Percentiles rank a stretch among this genome's conserved stretches.
Evolutionary conservation across 2,888 invertebrate species (phyloP).

Genomic region (Zele albiditarsus): DNA sequence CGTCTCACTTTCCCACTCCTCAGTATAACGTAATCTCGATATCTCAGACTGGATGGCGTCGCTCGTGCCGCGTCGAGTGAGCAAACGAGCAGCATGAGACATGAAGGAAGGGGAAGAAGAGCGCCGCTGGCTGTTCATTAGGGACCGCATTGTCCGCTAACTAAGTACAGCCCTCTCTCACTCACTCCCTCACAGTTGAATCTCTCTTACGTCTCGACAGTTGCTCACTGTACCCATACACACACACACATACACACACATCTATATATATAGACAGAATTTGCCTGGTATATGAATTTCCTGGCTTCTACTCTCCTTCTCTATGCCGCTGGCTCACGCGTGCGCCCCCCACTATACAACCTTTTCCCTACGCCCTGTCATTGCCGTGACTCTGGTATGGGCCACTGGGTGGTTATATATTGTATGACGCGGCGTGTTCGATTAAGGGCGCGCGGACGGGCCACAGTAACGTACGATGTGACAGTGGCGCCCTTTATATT

Average conservation of each 20-base stretch:
- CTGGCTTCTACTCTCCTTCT: not conserved
- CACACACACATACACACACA: not conserved
- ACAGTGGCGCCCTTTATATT: slow-evolving; percentile 38
- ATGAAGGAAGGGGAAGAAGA: slow-evolving; percentile 56
- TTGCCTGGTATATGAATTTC: slow-evolving; percentile 30
- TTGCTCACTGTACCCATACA: slow-evolving; percentile 43
- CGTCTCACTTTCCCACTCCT: not conserved
- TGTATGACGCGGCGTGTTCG: slow-evolving; percentile 55
- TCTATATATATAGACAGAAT: slow-evolving; percentile 6
- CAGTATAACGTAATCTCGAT: slow-evolving; percentile 67
- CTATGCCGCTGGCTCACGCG: slow-evolving; percentile 12
- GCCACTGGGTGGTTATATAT: slow-evolving; percentile 46
- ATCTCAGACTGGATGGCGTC: slow-evolving; percentile 64
- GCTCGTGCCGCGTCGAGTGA: slow-evolving; percentile 37
- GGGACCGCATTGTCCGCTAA: slow-evolving; percentile 73
- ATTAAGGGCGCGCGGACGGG: slow-evolving; percentile 56
- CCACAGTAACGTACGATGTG: slow-evolving; percentile 50
- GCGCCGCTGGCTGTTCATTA: slow-evolving; percentile 72
- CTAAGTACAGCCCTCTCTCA: slow-evolving; percentile 67
- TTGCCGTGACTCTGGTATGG: slow-evolving; percentile 34
- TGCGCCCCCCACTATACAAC: slow-evolving; percentile 49
- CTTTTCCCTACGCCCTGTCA: slow-evolving; percentile 50
- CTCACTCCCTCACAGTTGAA: not conserved
- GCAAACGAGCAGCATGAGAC: slow-evolving; percentile 29
- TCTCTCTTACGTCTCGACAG: slow-evolving; percentile 51